phyloP scores from a whole-genome alignment of 2,797 vertebrate genomes.

The Lepus oiostolus region DNA sequence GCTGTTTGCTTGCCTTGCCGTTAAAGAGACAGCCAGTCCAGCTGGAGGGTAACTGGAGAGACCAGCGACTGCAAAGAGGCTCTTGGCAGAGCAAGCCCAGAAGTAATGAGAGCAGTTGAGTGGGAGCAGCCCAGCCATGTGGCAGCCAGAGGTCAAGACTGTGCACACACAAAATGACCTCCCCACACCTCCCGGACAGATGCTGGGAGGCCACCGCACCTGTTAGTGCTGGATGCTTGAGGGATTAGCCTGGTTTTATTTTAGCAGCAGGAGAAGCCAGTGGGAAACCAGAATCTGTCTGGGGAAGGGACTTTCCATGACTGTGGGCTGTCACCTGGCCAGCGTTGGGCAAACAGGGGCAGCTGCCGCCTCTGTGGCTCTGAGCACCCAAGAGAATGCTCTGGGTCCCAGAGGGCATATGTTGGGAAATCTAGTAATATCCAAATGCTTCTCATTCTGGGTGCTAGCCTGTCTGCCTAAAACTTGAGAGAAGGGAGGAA shows the following conservation, averaged over 20 bases:
- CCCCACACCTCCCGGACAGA: background rate
- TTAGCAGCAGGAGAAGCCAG: slow-evolving; percentile 69
- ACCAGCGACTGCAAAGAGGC: background rate
- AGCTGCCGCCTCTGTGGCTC: slow-evolving; percentile 52
- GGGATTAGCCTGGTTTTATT: slow-evolving; percentile 75
- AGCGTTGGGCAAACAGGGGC: background rate
- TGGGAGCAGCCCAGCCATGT: background rate
- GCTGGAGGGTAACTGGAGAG: background rate
- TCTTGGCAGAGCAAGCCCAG: background rate
- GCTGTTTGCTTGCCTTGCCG: background rate
- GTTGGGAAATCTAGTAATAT: background rate
- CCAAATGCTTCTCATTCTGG: slow-evolving; percentile 13
- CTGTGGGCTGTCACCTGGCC: slow-evolving; percentile 19
- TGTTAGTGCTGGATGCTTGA: slow-evolving; percentile 39
- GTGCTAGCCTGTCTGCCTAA: background rate
- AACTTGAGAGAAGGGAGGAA: background rate
- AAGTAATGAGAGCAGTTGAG: background rate
- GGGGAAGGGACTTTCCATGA: slow-evolving; percentile 75
- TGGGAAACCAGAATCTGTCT: slow-evolving; percentile 56
- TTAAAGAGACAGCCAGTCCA: background rate
- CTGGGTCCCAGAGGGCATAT: background rate
- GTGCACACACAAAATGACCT: background rate
- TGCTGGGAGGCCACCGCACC: slow-evolving; percentile 28
- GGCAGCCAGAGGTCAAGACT: background rate
- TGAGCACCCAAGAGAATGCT: background rate